Evolutionary conservation across 2,113 vertebrate genomes (phyloP).

Genomic region (Leptobrachium ailaonicum): DNA sequence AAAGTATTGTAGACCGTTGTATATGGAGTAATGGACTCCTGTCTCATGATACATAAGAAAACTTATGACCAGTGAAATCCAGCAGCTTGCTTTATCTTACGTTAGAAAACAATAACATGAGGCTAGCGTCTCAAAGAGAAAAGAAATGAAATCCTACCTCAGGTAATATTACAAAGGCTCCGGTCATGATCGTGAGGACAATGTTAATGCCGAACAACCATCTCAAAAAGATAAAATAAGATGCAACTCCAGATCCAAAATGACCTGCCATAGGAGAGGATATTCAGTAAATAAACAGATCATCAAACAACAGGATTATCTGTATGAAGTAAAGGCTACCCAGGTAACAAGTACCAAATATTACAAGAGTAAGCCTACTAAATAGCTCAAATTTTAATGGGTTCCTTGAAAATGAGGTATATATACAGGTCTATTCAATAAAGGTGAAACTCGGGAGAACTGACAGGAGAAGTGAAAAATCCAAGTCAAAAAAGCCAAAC

Average conservation of each 20-base stretch:
- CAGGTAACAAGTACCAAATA: too few relatives aligned
- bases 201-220: slow-evolving; percentile 98
- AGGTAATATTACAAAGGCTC: slow-evolving; percentile 92
- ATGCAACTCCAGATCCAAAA: slow-evolving; percentile 96
- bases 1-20: slow-evolving; percentile 3
- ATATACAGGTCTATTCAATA: too few relatives aligned
- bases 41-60: background rate
- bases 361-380: too few relatives aligned
- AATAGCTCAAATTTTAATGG: too few relatives aligned
- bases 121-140: background rate
- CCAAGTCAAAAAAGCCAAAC: too few relatives aligned
- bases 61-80: too few relatives aligned
- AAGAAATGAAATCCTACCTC: slow-evolving; percentile 76
- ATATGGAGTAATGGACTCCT: background rate
- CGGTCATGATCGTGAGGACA: slow-evolving; percentile 91
- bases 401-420: too few relatives aligned
- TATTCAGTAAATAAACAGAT: background rate
- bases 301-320: background rate
- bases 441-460: too few relatives aligned
- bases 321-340: too few relatives aligned
- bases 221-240: slow-evolving; percentile 96
- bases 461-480: too few relatives aligned
- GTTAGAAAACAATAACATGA: too few relatives aligned
- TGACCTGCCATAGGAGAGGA: slow-evolving; percentile 77
- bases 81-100: too few relatives aligned